These are phyloP conservation scores for Chironomus tepperi DNA, from an alignment of 1,140 invertebrate species.

Conservation along the genomic window DNA sequence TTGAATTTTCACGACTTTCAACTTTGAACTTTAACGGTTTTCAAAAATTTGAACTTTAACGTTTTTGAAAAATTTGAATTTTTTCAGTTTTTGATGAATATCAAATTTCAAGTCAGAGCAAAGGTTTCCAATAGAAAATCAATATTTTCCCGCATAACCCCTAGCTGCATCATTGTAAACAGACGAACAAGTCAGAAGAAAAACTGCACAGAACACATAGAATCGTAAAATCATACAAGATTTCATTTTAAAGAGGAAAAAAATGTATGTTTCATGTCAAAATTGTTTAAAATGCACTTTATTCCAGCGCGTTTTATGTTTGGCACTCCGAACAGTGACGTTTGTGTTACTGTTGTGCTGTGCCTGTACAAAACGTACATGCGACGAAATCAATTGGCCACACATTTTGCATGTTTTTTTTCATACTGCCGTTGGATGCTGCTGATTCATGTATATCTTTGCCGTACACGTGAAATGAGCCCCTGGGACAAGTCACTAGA, in stretches of 20 bases:
- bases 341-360: neutral
- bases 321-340: neutral
- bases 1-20: too few relatives aligned
- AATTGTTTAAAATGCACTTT: constrained; percentile 18
- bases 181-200: neutral
- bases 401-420: constrained; percentile 23
- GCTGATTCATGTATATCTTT: neutral
- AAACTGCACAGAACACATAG: neutral
- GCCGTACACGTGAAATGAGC: neutral
- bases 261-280: constrained; percentile 6
- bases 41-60: too few relatives aligned
- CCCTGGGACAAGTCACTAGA: neutral
- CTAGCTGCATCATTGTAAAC: neutral
- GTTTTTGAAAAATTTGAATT: too few relatives aligned
- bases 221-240: constrained; percentile 18
- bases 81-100: too few relatives aligned
- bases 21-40: too few relatives aligned
- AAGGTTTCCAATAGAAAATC: too few relatives aligned
- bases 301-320: neutral
- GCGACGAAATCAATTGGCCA: constrained; percentile 20
- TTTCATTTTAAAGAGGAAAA: neutral
- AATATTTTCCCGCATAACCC: too few relatives aligned
- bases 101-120: too few relatives aligned
- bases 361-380: neutral
- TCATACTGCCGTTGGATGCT: neutral